Evolutionary conservation across 2,113 vertebrate genomes (phyloP), one percentile per base, ranked within the genome.

Genomic region (Mandrillus leucophaeus): DNA sequence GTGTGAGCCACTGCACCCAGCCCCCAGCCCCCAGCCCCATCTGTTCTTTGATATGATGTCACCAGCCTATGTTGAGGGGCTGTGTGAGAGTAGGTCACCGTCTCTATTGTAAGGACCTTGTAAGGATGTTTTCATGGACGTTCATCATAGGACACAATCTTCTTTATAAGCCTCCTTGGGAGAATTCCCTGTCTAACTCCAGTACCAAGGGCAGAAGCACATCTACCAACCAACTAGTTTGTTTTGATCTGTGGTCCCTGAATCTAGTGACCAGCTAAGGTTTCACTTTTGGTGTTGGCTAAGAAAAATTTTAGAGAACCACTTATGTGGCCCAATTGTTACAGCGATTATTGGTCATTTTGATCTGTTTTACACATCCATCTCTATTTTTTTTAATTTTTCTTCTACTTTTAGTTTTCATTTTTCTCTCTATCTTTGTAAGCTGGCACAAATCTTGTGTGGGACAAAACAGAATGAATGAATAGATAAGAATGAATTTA

Each of bases 291-390:
- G 9, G 55, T 64, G 8, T 27, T 85, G 30, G 38, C 43, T 79
- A 70, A 96, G 87, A 95, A 72, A 82, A 97, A 43, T 40, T 38
- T 75, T 85, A 13, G 43, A 93, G 84, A 85, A 66, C 9, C 38
- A 79, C 11, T 17, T 17, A 32, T 57, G 20, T 78, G 30, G 20
- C 17, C 70, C 64, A 76, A 0, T 23, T 90, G 32, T 78, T 93
- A 64, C 89, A 13, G 27, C 35, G 22, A 93, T 83, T 38, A 25
- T 12, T n/a, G 40, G 52, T 50, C 22, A 8, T 30, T 87, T 14
- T 48, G 57, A 43, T 83, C 68, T 75, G 6, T 75, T 55, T 88
- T 82, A 78, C 5, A 32, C 32, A 59, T 22, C 1, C n/a, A 83
- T 43, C 32, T 59, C 20, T 75, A 23, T n/a, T 81, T 88, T 90